These are phyloP conservation scores for Delia radicum DNA, from an alignment of 1,140 invertebrate genomes.

Conservation along the genomic window DNA sequence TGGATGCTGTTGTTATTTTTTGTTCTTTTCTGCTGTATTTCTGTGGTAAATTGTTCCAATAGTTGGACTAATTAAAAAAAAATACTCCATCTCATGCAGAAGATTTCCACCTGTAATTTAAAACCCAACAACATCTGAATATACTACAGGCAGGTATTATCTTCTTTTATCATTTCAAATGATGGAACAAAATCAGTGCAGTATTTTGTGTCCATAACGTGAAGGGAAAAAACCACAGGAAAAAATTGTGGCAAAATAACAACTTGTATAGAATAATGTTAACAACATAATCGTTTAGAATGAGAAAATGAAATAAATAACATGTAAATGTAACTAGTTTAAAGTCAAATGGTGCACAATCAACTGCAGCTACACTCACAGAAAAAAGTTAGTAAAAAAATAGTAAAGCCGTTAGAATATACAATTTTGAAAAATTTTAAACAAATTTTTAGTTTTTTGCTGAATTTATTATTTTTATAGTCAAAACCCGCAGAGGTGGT, in stretches of 20 bases:
- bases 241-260: neutral
- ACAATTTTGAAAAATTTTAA: too few species aligned
- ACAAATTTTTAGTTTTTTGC: too few species aligned
- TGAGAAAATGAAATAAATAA: neutral
- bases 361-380: neutral
- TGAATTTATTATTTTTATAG: too few species aligned
- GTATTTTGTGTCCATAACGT: too few species aligned
- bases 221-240: neutral
- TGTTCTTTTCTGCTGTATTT: neutral
- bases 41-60: conserved; percentile 13
- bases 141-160: neutral
- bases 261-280: neutral
- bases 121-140: neutral
- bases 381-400: too few species aligned
- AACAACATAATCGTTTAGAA: neutral
- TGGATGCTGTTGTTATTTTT: neutral
- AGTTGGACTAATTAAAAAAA: conserved; percentile 17
- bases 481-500: too few species aligned
- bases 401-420: too few species aligned
- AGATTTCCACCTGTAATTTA: neutral
- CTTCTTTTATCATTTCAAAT: neutral
- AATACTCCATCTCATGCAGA: neutral
- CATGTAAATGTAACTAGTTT: neutral
- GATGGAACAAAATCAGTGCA: too few species aligned
- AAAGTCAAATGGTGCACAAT: neutral